A percentile compares a stretch with the other conserved stretches of the same genome.
phyloP scores from a whole-genome alignment of 2,113 vertebrate species.

The Cyphomyrus plagiostoma region DNA sequence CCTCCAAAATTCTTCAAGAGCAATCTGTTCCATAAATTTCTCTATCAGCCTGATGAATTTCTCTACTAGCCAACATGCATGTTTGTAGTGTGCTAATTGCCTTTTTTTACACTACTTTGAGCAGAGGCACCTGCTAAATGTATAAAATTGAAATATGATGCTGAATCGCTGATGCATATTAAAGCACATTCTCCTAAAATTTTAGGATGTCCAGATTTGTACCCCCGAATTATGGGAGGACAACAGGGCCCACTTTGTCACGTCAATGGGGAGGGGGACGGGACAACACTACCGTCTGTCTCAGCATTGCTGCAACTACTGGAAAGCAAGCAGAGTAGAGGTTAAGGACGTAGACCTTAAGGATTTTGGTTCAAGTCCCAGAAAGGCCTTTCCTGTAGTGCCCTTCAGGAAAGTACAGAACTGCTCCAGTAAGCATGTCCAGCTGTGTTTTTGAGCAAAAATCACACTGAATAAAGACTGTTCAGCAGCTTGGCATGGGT shows the following conservation, averaged over 20 bases:
- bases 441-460: neutral
- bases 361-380: neutral
- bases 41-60: neutral
- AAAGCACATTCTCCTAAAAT: neutral
- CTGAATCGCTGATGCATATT: neutral
- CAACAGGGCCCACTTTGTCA: neutral
- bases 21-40: neutral
- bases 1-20: neutral
- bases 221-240: neutral
- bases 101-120: neutral
- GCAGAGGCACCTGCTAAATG: neutral
- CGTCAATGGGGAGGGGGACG: neutral
- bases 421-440: neutral
- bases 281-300: neutral
- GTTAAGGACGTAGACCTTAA: slow-evolving; percentile 1
- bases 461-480: neutral
- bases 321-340: neutral
- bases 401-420: neutral
- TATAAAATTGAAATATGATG: neutral
- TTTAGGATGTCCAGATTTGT: neutral
- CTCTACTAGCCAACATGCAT: neutral
- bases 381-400: neutral
- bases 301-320: neutral
- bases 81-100: neutral
- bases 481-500: neutral